These are phyloP conservation scores for Chalcosyrphus nemorum DNA, from an alignment of 2,888 invertebrate genomes.

Conservation along the genomic window DNA sequence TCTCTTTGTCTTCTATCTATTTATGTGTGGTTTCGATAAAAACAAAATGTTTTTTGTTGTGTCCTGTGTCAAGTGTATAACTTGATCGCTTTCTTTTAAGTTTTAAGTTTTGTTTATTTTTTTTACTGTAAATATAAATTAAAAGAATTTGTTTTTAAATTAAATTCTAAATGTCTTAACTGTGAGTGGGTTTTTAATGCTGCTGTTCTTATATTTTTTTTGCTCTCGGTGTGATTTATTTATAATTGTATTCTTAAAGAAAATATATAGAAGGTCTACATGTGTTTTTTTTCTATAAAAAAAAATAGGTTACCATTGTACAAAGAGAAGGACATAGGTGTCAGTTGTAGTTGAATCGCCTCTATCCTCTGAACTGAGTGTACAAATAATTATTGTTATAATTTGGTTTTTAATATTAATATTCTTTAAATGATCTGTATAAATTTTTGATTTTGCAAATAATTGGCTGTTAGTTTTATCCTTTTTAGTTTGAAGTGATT, in stretches of 20 bases:
- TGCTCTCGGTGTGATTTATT: constrained; percentile 52
- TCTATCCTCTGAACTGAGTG: constrained; percentile 68
- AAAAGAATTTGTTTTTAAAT: constrained; percentile 6
- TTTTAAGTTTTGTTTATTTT: constrained; percentile 6
- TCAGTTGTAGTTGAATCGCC: constrained; percentile 61
- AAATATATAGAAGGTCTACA: constrained; percentile 15
- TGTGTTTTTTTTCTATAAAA: constrained; percentile 14
- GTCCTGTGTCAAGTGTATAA: constrained; percentile 48
- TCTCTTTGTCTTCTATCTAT: constrained; percentile 59
- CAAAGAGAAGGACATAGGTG: constrained; percentile 62
- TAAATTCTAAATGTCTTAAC: constrained; percentile 55
- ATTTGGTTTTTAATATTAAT: background rate
- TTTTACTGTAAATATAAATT: constrained; percentile 41
- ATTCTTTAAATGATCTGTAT: constrained; percentile 11
- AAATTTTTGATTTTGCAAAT: constrained; percentile 37
- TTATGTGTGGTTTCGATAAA: constrained; percentile 49
- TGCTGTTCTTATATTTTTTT: constrained; percentile 57
- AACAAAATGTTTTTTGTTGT: constrained; percentile 49
- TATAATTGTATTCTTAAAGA: constrained; percentile 14
- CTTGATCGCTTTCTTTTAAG: constrained; percentile 57
- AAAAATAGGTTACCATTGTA: constrained; percentile 48
- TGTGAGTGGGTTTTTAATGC: constrained; percentile 65
- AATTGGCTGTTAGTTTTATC: constrained; percentile 27
- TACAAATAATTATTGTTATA: constrained; percentile 36
- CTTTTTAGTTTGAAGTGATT: background rate